Evolutionary conservation across 92 coral and sea anemone genomes (phyloP), one percentile per base, ranked within the genome.

Genomic region (Phenganax subtilis): DNA sequence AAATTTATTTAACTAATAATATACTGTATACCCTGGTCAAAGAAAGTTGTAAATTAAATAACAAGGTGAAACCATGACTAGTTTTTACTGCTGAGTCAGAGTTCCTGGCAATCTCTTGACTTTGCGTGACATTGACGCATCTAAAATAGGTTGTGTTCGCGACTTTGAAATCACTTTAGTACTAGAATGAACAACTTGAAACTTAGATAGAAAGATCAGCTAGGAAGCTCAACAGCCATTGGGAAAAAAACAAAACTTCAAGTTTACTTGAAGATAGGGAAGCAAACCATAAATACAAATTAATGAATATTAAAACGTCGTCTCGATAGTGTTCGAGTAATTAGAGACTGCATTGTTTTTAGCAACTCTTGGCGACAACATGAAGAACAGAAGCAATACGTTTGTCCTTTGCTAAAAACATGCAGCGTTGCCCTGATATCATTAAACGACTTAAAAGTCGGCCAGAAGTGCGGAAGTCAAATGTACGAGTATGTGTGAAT

Each of bases 41-140:
- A 0, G 20, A 61, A 61, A 14, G 28, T 61, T 61, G 47, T 37
- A 37, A 37, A 37, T 37, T 37, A 37, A 37, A 37, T 37, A 37
- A 37, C 47, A 37, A 37, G 3, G 47, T 37, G 47, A 37, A 37
- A 37, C 47, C 14, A 61, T 17, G 67, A 61, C 31, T 30, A 7
- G 14, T 37, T 68, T 68, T 8, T 68, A 68, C 11, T 68, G 73
- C 54, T 37, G 54, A 68, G 73, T 68, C 73, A 68, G 73, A 68
- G 29, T 68, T 68, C 73, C 73, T 28, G 47, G 47, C 44, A 30
- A 30, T 28, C 73, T 15, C 77, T 73, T 73, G 61, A 31, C 51
- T 15, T 76, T 58, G 69, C 81, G 81, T 76, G 81, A 76, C 81
- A 75, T 57, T 55, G 80, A 29, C 69, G 15, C 60, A 68, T 59